Base-by-base conservation (phyloP, 1,140 invertebrate species). In the Elymnias hypermnestra region DNA sequence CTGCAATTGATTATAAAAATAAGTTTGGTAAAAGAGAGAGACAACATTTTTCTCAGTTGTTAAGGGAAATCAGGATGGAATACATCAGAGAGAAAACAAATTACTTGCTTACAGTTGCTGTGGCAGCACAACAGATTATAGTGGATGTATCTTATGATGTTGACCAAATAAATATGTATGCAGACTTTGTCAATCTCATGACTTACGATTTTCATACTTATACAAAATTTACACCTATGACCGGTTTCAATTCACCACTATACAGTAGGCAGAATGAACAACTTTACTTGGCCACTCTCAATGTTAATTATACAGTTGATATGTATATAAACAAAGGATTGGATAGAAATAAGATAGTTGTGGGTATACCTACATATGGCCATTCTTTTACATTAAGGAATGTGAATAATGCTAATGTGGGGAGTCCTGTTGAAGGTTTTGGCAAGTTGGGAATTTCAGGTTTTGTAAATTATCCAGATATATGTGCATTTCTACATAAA, bases 281-380 rank as follows among this genome's bases (percentile, higher is more conserved):
- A 8, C 89, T 90, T 0, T 92, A 92, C 51, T 88, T 94, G 50
- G 76, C 86, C 2, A 93, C 91, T 0, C 78, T 96, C 6, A 97
- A 97, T 72, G 91, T 94, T 0, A 95, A 95, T 70, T 96, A 92
- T 77, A 92, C 95, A 1, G 91, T 92, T 0, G 88, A 92, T 51
- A 93, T 94, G 87, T 98, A 95, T 93, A 52, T 92, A 0, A 61
- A 84, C 2, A 90, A 92, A 53, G 97, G 96, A 12, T 91, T 97
- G 83, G 92, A 95, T 2, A 87, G 87, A 37, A 87, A 92, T 13
- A 98, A 98, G 86, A 90, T 98, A 14, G 90, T 96, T 5, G 83
- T 98, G 10, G 97, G 97, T 0, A 88, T 98, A 53, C 94, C 97
- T 18, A 95, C 94, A 15, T 98, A 97, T 81, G 97, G 95, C 4